Base-by-base conservation (phyloP, 2,113 vertebrate species). In the Corvus hawaiiensis region DNA sequence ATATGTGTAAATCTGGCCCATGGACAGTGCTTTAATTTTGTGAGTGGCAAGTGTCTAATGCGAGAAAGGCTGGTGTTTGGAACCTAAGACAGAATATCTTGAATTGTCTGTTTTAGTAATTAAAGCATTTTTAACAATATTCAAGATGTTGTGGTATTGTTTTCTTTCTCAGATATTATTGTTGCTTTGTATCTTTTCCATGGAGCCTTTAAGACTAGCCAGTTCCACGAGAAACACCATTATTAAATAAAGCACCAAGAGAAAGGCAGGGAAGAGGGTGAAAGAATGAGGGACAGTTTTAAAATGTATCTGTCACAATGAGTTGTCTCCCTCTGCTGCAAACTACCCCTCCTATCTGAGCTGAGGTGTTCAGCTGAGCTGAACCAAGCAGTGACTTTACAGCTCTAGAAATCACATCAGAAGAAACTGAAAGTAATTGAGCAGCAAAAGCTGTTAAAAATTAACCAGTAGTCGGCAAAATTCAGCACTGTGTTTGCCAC, bases 91-190 rank as follows among this genome's bases (percentile, higher is more conserved):
- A 93, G 78, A 61, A 33, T 89, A 87, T 74, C 58, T 26, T 84
- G 39, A 89, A 87, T 68, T 77, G 23, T 97, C 84, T 97, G 93
- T 96, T 98, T 98, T 97, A 96, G 82, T 97, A 97, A 98, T 98
- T 96, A 98, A 98, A 98, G 81, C 76, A 58, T 96, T 98, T 98
- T 97, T 81, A 96, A 95, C 86, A 89, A 75, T 87, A 89, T 52
- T 78, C 8, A 76, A 56, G 48, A 43, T 9, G 3, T 2, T 39
- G 61, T 81, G 64, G 16, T 94, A 54, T 71, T 41, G 30, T 75
- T 93, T 90, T 89, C 52, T 84, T 92, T 94, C 32, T 33, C 68
- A 80, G 14, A 30, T 33, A 11, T 13, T 51, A 39, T 7, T 78
- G 19, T 56, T 91, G 24, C 35, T 30, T 71, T 72, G 13, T 52